A percentile compares a stretch with the other conserved stretches of the same genome.
Evolutionary conservation across 1,140 invertebrate species (phyloP).

Genomic region (Drosophila nannoptera): DNA sequence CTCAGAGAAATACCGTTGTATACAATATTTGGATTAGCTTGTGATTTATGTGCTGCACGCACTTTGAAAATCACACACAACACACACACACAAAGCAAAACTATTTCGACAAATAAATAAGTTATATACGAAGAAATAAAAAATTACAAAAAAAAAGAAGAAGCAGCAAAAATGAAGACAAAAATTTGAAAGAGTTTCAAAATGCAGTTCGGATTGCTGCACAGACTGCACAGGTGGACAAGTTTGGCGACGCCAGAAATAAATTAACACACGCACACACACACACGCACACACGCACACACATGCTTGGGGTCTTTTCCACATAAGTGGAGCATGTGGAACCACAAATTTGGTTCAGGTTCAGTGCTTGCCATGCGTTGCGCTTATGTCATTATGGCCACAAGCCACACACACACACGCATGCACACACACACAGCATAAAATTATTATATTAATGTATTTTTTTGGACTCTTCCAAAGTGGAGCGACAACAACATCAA

Average conservation of each 20-base stretch:
- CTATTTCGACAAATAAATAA: neutral
- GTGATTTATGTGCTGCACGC: constrained; percentile 62
- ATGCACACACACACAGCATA: no score
- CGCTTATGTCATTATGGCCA: constrained; percentile 64
- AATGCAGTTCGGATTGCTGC: constrained; percentile 34
- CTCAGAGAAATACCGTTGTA: constrained; percentile 26
- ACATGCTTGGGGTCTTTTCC: constrained; percentile 37
- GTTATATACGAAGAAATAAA: constrained; percentile 7
- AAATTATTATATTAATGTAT: constrained; percentile 70
- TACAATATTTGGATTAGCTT: constrained; percentile 63
- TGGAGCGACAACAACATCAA: constrained; percentile 46
- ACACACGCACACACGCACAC: constrained; percentile 25
- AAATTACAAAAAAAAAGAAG: neutral
- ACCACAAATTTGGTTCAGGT: constrained; percentile 67
- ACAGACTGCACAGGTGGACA: constrained; percentile 69
- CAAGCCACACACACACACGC: constrained; percentile 21
- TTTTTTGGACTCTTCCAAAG: constrained; percentile 44
- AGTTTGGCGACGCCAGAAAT: constrained; percentile 59
- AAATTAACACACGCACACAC: constrained; percentile 21
- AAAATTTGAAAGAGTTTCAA: constrained; percentile 33
- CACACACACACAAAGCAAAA: neutral
- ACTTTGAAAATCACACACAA: constrained; percentile 64
- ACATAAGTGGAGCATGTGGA: constrained; percentile 44
- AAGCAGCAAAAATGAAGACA: no score
- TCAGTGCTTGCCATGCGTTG: constrained; percentile 52